Base-by-base conservation (phyloP, 1,140 invertebrate species). In the Saccostrea glomerata region DNA sequence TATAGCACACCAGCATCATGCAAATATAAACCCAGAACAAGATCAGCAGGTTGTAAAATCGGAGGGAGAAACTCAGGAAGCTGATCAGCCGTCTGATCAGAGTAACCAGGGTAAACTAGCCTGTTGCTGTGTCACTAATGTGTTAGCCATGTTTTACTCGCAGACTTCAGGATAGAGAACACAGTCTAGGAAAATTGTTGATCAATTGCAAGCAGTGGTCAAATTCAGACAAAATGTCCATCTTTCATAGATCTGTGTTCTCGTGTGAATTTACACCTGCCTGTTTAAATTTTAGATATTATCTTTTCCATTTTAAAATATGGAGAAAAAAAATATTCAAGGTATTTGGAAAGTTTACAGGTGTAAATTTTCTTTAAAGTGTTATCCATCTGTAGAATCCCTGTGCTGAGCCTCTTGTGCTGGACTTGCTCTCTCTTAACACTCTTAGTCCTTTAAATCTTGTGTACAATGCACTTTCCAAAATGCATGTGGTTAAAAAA, bases 1-100 rank as follows among this genome's bases (percentile, higher is more conserved):
- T 85, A 23, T 85, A 85, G 84, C 84, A 54, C 84, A 85, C 58
- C 84, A 85, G 25, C 84, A 85, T 85, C 84, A 85, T 60, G 55
- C 54, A 55, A 56, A 54, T 55, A 84, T 84, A 54, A 84, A 84
- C 54, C 82, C 82, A 84, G 82, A 84, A 23, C 82, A 84, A 84
- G 40, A 54, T 12, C 40, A 84, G 23, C 82, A 84, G 17, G 70
- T 11, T 30, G 25, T 25, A 15, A 77, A 77, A 77, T 13, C 40
- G 20, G 84, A 85, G 55, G 84, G 84, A 85, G 84, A 85, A 85
- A 84, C 47, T 56, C 82, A 84, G 54, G 54, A 84, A 55, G 54
- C 82, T 84, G 54, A 56, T 84, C 40, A 56, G 40, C 17, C 36
- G 11, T n/a, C 82, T 56, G 54, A 84, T 55, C 40, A 25, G 40